Base-by-base conservation (phyloP, 2,113 vertebrate genomes). In the Conger conger region DNA sequence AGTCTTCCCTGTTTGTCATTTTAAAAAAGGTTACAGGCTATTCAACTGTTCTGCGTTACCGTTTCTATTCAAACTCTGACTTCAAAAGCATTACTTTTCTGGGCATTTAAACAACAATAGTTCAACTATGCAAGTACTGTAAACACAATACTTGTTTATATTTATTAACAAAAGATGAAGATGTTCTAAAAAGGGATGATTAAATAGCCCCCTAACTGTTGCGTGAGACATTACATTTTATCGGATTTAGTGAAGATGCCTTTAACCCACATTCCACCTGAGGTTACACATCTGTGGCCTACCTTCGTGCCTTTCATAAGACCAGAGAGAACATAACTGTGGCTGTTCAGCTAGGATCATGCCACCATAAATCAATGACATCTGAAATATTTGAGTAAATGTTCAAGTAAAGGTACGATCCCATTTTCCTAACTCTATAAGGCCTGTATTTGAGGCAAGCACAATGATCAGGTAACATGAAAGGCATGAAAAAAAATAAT, bases 181-280 rank as follows among this genome's bases (percentile, higher is more conserved):
- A 60, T 20, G 1, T 23, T 27, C 57, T 27, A 8, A 60, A 60
- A 20, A 6, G 8, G 57, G 23, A 23, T 60, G 57, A 63, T 27
- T 63, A 27, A 63, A 73, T 13, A 33, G n/a, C n/a, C n/a, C n/a
- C 7, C 27, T 33, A 73, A 9, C 27, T 33, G 27, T 13, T 73
- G 27, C 79, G 50, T 16, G 50, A 38, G 45, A 79, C 35, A 9
- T 73, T 33, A 33, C n/a, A 33, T 38, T 13, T 63, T 57, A 35
- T 30, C 5, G 53, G 83, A 79, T 84, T 84, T 57, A 30, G 54
- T 79, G 15, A 84, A 63, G 53, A 79, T 33, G 76, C 50, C 30
- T 60, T 79, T 18, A 60, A 27, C 36, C 77, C 45, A 60, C 45
- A 17, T 36, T 80, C 83, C 54, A 54, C 82, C 30, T 53, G 27